Evolutionary conservation across 2,888 invertebrate genomes (phyloP), one percentile per base, ranked within the genome.

Genomic region (Drepanosiphum platanoidis): DNA sequence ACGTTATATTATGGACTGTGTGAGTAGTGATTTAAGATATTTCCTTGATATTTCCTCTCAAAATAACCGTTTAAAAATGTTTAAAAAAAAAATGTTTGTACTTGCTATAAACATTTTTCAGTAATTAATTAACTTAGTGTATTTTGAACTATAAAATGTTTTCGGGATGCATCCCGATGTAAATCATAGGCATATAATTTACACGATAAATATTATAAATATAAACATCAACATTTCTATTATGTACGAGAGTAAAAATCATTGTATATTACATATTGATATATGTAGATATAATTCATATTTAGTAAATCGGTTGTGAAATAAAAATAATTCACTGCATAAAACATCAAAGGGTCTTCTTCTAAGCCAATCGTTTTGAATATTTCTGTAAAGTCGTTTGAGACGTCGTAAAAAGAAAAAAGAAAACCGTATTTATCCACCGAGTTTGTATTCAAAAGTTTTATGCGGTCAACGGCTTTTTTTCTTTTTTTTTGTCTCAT

Each of bases 391-490:
- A 46, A 66, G 75, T 66, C 75, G 74, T 83, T 75, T 52, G 52
- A 13, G 39, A 66, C 9, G 72, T 64, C 32, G 64, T 83, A 74
- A 72, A 66, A 42, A 61, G 27, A 70, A 39, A 72, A 61, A 83
- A 46, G 42, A 72, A 72, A 74, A 32, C 27, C 30, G 81, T 81
- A 83, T 42, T 74, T 83, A 83, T 83, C 32, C 61, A 46, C 82
- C 82, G 61, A 75, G 83, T 83, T 83, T 66, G 66, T 75, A 66
- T 75, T 83, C 42, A 83, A 83, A 83, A 64, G 83, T 83, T 75
- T 83, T 83, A 74, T 68, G 74, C 39, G 83, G 75, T 74, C 74
- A 83, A 72, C 61, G 72, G 15, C 11, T 39, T 27, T 42, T 72
- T 61, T 61, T 58, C 52, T 68, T 52, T 71, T 71, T 61, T 82